Evolutionary conservation across 1,140 invertebrate genomes (phyloP), one percentile per base, ranked within the genome.

Genomic region (Acromyrmex echinatior): DNA sequence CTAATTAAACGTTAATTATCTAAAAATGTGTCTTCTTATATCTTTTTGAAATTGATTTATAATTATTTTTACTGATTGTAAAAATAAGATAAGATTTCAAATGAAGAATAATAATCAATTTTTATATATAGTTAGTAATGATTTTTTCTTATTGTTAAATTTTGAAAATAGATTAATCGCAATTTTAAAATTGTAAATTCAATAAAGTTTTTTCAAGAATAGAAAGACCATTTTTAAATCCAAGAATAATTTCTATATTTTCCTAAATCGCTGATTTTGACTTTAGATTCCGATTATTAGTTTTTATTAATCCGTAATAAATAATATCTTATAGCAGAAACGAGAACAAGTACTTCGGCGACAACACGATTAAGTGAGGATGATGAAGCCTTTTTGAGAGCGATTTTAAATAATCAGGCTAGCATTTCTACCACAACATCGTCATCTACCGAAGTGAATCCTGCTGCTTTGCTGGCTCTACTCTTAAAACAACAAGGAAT

Each of bases 401-500:
- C 89, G 3, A 92, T 95, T 88, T 87, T 95, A 25, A 92, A 45
- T 74, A 89, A 91, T 35, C 87, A 91, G 25, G 73, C 87, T 4
- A 92, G 62, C 16, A 73, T 92, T 7, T 51, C 82, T 2, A 74
- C 89, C 3, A 53, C 86, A 0, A 68, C 49, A 6, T 21, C 90
- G 1, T 56, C 82, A 1, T 66, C 84, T 0, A 49, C 68, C 7
- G 89, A 79, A 76, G 25, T 88, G 87, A 96, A 96, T 87, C 96
- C 97, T 89, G 97, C 97, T 66, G 97, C 97, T 39, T 93, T 97
- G 39, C 93, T 97, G n/a, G 97, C 97, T 9, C 96, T 96, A 3
- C 91, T 97, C 78, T 93, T 97, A 56, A 97, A 97, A 93, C 96
- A 97, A 91, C 96, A 97, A 92, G 97, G 97, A 21, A 97, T 97